Base-by-base conservation (phyloP, 1,140 invertebrate genomes). In the Diploscapter pachys region DNA sequence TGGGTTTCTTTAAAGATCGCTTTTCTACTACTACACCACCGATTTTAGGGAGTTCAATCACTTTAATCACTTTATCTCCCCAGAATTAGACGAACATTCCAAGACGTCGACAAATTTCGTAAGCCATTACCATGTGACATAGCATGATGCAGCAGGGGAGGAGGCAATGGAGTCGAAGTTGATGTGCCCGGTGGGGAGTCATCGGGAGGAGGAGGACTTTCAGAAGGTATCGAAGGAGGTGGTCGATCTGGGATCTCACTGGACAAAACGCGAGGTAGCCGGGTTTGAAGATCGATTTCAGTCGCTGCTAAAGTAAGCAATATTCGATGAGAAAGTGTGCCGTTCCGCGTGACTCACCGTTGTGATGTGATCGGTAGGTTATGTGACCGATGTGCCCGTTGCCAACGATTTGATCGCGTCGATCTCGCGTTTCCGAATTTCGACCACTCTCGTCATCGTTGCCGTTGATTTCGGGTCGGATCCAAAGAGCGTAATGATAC, bases 401-500 rank as follows among this genome's bases (percentile, higher is more conserved):
- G 52, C 73, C 73, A 51, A 74, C 59, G 11, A 65, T 13, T 50
- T 65, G 56, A 51, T 56, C 8, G 31, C 61, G 6, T 54, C 64
- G 64, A 53, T 69, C 61, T 69, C 70, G 59, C 59, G 66, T 69
- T 64, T 69, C 70, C 63, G 49, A 53, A 51, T 4, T 63, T 63
- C 4, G 73, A 74, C 31, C 31, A 31, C 64, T 67, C 48, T 73
- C 72, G 49, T 73, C 72, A 51, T 74, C 73, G 56, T 56, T 54
- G 49, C 73, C 63, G 56, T 65, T 72, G 9, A 64, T 73, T 79
- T 80, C 72, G 75, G 84, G 83, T 70, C 81, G 73, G 9, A 85
- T 85, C 84, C 84, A 85, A 8, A 85, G 59, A 11, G 67, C 83
- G 72, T 85, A 85, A 71, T 85, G 83, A 72, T 78, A 85, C 4